Evolutionary conservation across 2,113 vertebrate genomes (phyloP), one percentile per base, ranked within the genome.

Genomic region (Notarius quadriscutis): DNA sequence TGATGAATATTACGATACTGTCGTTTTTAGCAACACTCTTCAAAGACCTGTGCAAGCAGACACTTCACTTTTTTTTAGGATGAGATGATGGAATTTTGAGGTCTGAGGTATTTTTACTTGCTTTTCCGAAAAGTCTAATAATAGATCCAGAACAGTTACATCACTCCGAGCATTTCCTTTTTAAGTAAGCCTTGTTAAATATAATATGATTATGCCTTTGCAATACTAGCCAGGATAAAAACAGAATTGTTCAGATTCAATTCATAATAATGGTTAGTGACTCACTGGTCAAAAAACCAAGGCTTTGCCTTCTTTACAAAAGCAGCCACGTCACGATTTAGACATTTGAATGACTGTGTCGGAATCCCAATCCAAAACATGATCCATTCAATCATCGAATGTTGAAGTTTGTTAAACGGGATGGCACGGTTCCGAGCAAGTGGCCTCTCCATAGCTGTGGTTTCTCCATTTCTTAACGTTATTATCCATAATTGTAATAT

Each of bases 71-170:
- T 53, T 5, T 75, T 58, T 69, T 78, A 18, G 11, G 34, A 12
- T 55, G 30, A 18, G 25, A 48, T 20, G 34, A 50, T n/a, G 53
- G 74, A 74, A 84, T 62, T 78, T 22, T 30, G 20, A 84, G 18
- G 9, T 27, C 12, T 72, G 67, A 20, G 4, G 15, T 14, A 83
- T 81, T 72, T 82, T 84, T 74, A 50, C 34, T 4, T 74, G 14
- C 75, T 72, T 87, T 84, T 22, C 80, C 34, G 34, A 63, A 84
- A 86, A 74, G 20, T 50, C 8, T 22, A 50, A 75, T 72, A 55
- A 81, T 50, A 12, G n/a, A 83, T 74, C 5, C 14, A 86, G 4
- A 77, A 48, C 2, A 10, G 7, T 20, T 20, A 27, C 10, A 51
- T 25, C 30, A 48, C 4, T 4, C 18, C 2, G 22, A 25, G 51